Conservation (phyloP, 2,113 vertebrate species). For the Alligator sinensis region DNA sequence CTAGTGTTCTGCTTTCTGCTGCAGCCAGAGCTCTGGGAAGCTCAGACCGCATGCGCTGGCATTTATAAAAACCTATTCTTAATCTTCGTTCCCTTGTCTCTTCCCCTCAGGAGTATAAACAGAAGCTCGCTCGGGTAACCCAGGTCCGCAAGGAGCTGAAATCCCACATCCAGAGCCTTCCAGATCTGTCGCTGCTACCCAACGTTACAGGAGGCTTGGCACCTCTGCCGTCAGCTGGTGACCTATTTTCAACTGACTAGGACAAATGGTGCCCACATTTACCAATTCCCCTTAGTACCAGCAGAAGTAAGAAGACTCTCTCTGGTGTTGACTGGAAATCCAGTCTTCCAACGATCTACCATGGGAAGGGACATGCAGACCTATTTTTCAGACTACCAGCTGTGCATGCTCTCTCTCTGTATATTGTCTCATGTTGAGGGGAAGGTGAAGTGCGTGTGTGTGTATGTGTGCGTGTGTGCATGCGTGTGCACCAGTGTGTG, state of each 20-base stretch:
- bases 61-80: neutral
- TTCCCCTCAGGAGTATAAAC: constrained; percentile 92
- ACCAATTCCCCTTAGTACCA: constrained; percentile 65
- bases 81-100: neutral
- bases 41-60: neutral
- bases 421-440: neutral
- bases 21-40: neutral
- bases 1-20: neutral
- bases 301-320: constrained; percentile 68
- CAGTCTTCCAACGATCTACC: constrained; percentile 38
- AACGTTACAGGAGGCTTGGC: constrained; percentile 96
- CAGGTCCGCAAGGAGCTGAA: constrained; percentile 98
- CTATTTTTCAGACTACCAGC: constrained; percentile 48
- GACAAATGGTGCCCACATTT: neutral
- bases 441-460: constrained; percentile 9
- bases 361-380: constrained; percentile 54
- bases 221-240: constrained; percentile 95
- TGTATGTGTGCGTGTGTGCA: neutral
- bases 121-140: constrained; percentile 96
- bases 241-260: constrained; percentile 99
- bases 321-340: constrained; percentile 60
- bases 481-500: neutral
- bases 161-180: constrained; percentile 98
- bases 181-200: constrained; percentile 95
- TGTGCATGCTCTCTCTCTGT: neutral